phyloP scores from a whole-genome alignment of 2,888 invertebrate genomes.

The Habrosyne pyritoides region DNA sequence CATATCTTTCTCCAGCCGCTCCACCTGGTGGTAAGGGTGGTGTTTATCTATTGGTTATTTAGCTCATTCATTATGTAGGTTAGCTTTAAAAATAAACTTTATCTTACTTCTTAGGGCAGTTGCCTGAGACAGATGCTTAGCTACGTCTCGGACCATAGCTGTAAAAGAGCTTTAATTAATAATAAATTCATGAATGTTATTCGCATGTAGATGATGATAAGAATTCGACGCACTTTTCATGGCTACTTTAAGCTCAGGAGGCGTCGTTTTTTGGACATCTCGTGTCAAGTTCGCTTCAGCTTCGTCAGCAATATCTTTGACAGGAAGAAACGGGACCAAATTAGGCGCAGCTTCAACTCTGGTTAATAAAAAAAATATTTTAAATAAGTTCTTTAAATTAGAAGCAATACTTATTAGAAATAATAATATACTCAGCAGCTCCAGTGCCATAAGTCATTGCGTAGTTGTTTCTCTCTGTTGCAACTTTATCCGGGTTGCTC shows the following conservation, averaged over 20 bases:
- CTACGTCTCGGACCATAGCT: constrained; percentile 56
- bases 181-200: background rate
- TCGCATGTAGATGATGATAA: background rate
- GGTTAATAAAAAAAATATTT: constrained; percentile 11
- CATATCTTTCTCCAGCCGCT: constrained; percentile 58
- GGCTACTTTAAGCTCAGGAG: constrained; percentile 45
- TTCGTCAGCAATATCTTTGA: constrained; percentile 66
- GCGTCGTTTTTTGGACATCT: constrained; percentile 47
- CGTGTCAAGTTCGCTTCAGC: constrained; percentile 43
- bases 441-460: constrained; percentile 51
- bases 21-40: constrained; percentile 44
- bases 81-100: background rate
- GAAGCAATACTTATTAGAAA: background rate
- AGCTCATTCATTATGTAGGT: background rate
- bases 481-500: constrained; percentile 37
- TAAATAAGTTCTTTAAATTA: background rate
- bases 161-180: constrained; percentile 21
- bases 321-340: constrained; percentile 52
- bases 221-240: constrained; percentile 48
- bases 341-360: constrained; percentile 55
- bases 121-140: constrained; percentile 58
- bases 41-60: background rate
- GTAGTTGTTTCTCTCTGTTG: constrained; percentile 48
- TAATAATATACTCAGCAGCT: constrained; percentile 49
- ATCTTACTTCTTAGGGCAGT: constrained; percentile 63